Conservation (phyloP, 2,888 invertebrate species). For the Leptopilina syphax region DNA sequence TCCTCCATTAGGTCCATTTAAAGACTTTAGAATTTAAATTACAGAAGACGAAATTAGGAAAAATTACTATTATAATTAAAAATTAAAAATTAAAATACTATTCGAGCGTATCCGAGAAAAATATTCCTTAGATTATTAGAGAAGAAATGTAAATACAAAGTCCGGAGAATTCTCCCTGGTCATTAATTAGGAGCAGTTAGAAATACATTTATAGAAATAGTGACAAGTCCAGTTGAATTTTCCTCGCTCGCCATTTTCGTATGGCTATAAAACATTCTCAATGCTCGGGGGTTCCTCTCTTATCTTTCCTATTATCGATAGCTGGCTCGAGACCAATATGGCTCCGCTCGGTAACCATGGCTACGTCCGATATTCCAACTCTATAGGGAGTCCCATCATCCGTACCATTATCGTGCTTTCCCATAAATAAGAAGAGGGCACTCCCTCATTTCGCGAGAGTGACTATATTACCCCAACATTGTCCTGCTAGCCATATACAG, state of each 20-base stretch:
- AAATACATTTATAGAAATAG: constrained; percentile 19
- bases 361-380: constrained; percentile 62
- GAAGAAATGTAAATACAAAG: too few species aligned
- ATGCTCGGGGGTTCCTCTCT: constrained; percentile 58
- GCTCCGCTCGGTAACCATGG: constrained; percentile 65
- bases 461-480: constrained; percentile 48
- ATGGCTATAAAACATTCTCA: constrained; percentile 61
- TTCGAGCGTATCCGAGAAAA: too few species aligned
- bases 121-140: too few species aligned
- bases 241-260: constrained; percentile 64
- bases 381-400: constrained; percentile 71
- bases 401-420: constrained; percentile 72
- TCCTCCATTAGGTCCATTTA: too few species aligned
- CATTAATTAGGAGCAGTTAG: constrained; percentile 20
- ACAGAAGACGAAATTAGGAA: too few species aligned
- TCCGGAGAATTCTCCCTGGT: background rate
- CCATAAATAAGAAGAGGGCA: constrained; percentile 69
- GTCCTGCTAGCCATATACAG: constrained; percentile 21
- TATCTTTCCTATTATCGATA: constrained; percentile 77
- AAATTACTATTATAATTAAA: too few species aligned
- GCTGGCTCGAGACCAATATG: constrained; percentile 74
- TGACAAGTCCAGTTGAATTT: background rate
- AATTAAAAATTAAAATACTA: too few species aligned
- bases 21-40: too few species aligned
- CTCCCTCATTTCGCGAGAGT: constrained; percentile 57